Percentiles rank a stretch among this genome's conserved stretches.
These are phyloP conservation scores for Teleiodes luculella DNA, from an alignment of 2,888 invertebrate genomes.

Conservation along the genomic window DNA sequence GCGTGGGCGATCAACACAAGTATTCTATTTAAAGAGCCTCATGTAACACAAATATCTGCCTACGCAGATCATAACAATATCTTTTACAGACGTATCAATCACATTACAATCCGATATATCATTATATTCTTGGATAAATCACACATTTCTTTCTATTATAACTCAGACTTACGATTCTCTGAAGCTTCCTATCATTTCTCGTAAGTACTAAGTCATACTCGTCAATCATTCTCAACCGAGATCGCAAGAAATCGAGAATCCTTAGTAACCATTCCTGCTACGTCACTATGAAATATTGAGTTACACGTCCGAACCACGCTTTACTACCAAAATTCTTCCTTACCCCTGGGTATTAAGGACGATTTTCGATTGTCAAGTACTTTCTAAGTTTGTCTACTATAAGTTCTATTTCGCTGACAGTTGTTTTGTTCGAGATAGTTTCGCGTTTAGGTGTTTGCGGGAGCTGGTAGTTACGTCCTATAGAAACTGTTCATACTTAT, in stretches of 20 bases:
- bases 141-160: too few relatives aligned
- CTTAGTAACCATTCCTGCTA: conserved; percentile 33
- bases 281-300: conserved; percentile 56
- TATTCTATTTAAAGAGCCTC: too few relatives aligned
- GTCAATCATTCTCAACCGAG: not conserved
- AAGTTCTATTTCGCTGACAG: conserved; percentile 37
- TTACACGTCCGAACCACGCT: conserved; percentile 27
- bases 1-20: too few relatives aligned
- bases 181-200: not conserved
- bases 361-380: conserved; percentile 19
- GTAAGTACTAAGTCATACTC: conserved; percentile 7
- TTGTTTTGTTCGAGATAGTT: conserved; percentile 44
- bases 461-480: conserved; percentile 24
- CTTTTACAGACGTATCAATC: too few relatives aligned
- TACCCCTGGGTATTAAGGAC: conserved; percentile 17
- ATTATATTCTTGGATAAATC: too few relatives aligned
- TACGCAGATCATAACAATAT: too few relatives aligned
- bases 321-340: conserved; percentile 16
- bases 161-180: too few relatives aligned
- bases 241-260: conserved; percentile 24
- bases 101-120: too few relatives aligned
- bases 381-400: conserved; percentile 16
- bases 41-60: too few relatives aligned
- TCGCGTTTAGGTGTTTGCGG: conserved; percentile 46
- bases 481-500: not conserved